Evolutionary conservation across 2,888 invertebrate genomes (phyloP), one percentile per base, ranked within the genome.

Genomic region (Iphiclides podalirius): DNA sequence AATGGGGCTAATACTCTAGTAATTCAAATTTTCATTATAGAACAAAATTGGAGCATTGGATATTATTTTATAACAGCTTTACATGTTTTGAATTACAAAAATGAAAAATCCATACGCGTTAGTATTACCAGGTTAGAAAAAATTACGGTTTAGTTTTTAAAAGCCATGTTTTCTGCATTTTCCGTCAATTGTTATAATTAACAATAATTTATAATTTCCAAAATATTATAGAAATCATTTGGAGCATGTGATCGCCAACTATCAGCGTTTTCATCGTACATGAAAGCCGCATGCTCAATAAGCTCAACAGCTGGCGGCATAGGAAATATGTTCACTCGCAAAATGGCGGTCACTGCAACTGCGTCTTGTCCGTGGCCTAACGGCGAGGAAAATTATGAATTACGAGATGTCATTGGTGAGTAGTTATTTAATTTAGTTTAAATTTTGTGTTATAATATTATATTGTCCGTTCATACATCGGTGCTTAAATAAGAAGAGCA

Each of bases 331-430:
- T 68, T 72, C 79, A 72, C 78, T 80, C 75, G 85, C 72, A 83
- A 82, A 75, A 84, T 83, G 84, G 79, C 82, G 67, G 68, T 73
- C 62, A 60, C 59, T 58, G 64, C 67, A 51, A 77, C 68, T 64
- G 68, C 72, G 54, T 81, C 87, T 66, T 81, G 78, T 86, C 91
- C 77, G 59, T 98, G 98, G 98, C 94, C 97, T 58, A 97, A 96
- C 89, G 93, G 92, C 72, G 94, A 95, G 84, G 95, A 96, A 74
- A 96, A 96, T 81, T 98, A 98, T 86, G 96, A 97, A 85, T 87
- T 98, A 67, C 93, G 94, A 64, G 97, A 98, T 89, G 95, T 98
- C 69, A 98, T 98, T 73, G 96, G 96, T 95, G 87, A 90, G 92
- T 91, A 54, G 23, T 20, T 35, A 15, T 16, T 23, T 43, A 8